These are phyloP conservation scores for Drosophila koepferae DNA, from an alignment of 2,888 invertebrate genomes.

Conservation along the genomic window DNA sequence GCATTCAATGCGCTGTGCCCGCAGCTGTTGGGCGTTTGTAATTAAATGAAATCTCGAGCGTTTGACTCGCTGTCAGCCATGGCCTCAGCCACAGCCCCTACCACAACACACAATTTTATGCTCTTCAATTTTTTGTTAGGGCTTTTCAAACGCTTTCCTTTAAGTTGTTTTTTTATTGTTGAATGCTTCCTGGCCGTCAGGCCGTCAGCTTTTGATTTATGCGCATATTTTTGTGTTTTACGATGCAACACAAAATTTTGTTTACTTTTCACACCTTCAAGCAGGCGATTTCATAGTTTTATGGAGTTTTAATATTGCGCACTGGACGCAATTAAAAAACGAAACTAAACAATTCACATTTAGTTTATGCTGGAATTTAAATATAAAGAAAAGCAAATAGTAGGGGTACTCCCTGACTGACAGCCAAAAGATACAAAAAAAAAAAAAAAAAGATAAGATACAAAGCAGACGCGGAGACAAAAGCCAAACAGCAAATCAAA, in stretches of 20 bases:
- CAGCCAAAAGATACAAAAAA: conserved; percentile 23
- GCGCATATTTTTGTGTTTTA: conserved; percentile 38
- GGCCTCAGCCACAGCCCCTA: background rate
- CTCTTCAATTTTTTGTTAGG: conserved; percentile 33
- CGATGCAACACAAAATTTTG: conserved; percentile 30
- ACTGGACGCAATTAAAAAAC: conserved; percentile 30
- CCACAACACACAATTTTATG: background rate
- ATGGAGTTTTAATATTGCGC: conserved; percentile 42
- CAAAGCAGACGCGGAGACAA: conserved; percentile 8
- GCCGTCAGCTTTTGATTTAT: conserved; percentile 45
- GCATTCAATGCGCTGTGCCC: conserved; percentile 25
- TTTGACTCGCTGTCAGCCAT: background rate
- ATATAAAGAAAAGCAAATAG: background rate
- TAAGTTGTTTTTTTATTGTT: conserved; percentile 19
- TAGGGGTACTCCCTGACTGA: conserved; percentile 17
- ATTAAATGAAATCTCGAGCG: conserved; percentile 58
- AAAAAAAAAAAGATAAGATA: conserved; percentile 26
- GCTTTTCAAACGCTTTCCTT: conserved; percentile 51
- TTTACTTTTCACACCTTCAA: conserved; percentile 50
- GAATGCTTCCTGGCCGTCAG: conserved; percentile 32
- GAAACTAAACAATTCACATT: conserved; percentile 31
- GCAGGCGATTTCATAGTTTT: conserved; percentile 32
- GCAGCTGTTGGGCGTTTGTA: conserved; percentile 59
- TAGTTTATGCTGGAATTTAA: conserved; percentile 16
- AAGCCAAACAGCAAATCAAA: conserved; percentile 53